phyloP scores from a whole-genome alignment of 2,797 vertebrate genomes.

The Poecile montanus region DNA sequence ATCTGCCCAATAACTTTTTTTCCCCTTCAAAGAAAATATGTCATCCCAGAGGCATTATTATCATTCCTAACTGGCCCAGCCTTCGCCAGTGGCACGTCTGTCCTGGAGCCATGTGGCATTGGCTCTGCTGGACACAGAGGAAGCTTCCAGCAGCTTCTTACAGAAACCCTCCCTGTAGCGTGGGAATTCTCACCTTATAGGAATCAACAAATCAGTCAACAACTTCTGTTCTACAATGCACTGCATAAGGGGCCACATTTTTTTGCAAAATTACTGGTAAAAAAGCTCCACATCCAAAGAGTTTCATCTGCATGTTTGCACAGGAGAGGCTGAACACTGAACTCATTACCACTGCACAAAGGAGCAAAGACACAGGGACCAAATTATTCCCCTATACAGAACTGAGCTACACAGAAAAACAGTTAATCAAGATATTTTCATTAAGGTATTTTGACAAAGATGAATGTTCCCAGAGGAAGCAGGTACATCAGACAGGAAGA shows the following conservation, averaged over 20 bases:
- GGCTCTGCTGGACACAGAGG: not conserved
- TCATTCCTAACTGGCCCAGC: not conserved
- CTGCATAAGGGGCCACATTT: not conserved
- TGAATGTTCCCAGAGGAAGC: not conserved
- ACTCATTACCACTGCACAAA: not conserved
- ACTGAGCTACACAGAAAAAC: not conserved
- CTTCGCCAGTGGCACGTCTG: not conserved
- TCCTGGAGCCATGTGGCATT: not conserved
- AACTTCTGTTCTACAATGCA: not conserved
- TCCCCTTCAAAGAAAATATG: not conserved
- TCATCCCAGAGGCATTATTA: not conserved
- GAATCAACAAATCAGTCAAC: not conserved
- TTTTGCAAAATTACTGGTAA: not conserved
- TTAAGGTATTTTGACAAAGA: not conserved
- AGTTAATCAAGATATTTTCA: not conserved
- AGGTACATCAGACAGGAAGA: not conserved
- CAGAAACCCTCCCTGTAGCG: not conserved
- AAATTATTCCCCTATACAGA: not conserved
- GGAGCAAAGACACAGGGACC: not conserved
- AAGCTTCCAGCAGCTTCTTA: not conserved
- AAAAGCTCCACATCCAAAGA: not conserved
- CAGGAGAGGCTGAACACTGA: not conserved
- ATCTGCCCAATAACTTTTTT: not conserved
- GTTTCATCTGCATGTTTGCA: not conserved
- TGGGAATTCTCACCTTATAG: not conserved